These are phyloP conservation scores for Rhinogobius similis DNA, from an alignment of 2,113 vertebrate genomes.

Conservation along the genomic window DNA sequence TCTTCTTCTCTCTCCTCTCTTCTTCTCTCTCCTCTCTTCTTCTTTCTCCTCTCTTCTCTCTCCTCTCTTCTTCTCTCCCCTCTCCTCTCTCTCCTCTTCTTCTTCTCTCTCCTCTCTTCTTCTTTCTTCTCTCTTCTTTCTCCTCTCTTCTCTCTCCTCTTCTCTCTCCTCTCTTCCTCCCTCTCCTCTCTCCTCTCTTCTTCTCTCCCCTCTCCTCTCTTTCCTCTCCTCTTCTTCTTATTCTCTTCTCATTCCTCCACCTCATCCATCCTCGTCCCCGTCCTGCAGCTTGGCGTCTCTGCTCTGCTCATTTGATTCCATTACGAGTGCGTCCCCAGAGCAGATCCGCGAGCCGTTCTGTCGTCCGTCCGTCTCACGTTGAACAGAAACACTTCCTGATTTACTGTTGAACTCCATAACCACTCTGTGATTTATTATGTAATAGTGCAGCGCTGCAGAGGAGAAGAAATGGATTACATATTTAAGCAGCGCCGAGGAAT, in stretches of 20 bases:
- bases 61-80: too few species aligned
- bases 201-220: constrained; percentile 40
- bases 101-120: too few species aligned
- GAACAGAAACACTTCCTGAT: background rate
- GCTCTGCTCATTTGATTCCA: background rate
- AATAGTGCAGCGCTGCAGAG: background rate
- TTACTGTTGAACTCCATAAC: background rate
- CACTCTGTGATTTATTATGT: background rate
- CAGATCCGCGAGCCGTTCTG: background rate
- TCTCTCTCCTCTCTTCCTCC: constrained; percentile 53
- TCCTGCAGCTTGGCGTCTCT: background rate
- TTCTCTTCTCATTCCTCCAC: background rate
- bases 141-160: constrained; percentile 7
- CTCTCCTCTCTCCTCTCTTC: constrained; percentile 44
- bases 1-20: too few species aligned
- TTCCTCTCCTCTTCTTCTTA: constrained; percentile 47
- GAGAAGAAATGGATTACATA: background rate
- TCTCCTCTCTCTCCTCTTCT: background rate
- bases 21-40: too few species aligned
- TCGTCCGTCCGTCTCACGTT: background rate
- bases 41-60: too few species aligned
- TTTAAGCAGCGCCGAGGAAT: background rate
- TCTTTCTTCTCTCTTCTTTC: too few species aligned
- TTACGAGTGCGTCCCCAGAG: background rate
- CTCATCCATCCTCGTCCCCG: constrained; percentile 1